These are phyloP conservation scores for Thamnaconus septentrionalis DNA, from an alignment of 2,113 vertebrate genomes.

Conservation along the genomic window DNA sequence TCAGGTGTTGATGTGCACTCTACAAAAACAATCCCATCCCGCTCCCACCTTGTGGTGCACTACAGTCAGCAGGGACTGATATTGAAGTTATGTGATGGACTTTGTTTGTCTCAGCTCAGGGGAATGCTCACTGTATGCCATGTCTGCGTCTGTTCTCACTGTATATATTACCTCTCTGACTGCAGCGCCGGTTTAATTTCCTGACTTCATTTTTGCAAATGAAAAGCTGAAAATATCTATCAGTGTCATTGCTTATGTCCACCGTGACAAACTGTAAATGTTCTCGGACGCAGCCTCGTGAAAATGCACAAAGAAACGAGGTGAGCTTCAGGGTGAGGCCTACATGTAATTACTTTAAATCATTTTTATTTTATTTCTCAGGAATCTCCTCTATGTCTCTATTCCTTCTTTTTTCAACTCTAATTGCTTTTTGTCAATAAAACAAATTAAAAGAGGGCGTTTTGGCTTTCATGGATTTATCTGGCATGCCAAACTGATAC, in stretches of 20 bases:
- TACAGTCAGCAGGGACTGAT: constrained; percentile 3
- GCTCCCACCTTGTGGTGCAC: no score
- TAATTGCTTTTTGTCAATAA: constrained; percentile 59
- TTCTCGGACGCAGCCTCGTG: constrained; percentile 24
- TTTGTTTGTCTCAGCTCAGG: constrained; percentile 50
- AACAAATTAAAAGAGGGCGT: constrained; percentile 19
- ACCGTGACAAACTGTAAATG: constrained; percentile 3
- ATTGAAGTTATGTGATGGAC: background rate
- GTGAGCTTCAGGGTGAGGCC: constrained; percentile 10
- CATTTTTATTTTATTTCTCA: constrained; percentile 53
- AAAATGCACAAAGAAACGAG: constrained; percentile 29
- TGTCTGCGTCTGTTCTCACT: background rate
- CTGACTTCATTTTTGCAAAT: background rate
- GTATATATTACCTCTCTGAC: constrained; percentile 14
- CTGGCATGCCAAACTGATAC: constrained; percentile 9
- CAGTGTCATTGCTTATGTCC: no score
- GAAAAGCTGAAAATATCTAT: no score
- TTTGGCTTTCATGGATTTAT: constrained; percentile 9
- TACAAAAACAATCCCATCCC: no score
- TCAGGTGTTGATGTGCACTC: constrained; percentile 21
- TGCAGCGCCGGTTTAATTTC: constrained; percentile 1
- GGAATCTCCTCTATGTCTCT: constrained; percentile 45
- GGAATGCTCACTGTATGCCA: constrained; percentile 1
- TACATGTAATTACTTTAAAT: constrained; percentile 15
- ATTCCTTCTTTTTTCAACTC: constrained; percentile 37